Percentiles rank a stretch among this genome's conserved stretches.
These are phyloP conservation scores for Tretioscincus oriximinensis DNA, from an alignment of 2,113 vertebrate genomes.

Conservation along the genomic window DNA sequence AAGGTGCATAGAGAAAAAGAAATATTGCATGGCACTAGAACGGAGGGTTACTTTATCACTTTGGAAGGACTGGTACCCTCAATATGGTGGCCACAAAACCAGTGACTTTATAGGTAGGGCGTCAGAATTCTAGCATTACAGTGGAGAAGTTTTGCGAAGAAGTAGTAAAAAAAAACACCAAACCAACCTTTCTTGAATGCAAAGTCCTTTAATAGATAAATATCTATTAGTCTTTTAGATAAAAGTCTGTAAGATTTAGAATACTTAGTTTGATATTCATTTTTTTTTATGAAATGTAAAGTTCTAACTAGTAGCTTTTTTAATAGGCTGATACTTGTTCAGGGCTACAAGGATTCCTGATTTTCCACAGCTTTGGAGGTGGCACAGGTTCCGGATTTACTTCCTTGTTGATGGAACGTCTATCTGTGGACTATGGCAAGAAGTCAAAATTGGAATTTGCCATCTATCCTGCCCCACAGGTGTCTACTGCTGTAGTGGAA, in stretches of 20 bases:
- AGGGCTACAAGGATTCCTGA: constrained; percentile 80
- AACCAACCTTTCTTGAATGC: not conserved
- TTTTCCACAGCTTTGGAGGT: constrained; percentile 83
- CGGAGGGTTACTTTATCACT: no score
- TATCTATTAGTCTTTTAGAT: no score
- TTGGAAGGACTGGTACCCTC: no score
- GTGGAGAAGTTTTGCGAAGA: not conserved
- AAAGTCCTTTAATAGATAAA: not conserved
- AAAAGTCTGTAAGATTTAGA: not conserved
- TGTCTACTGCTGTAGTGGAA: constrained; percentile 80
- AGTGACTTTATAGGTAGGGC: not conserved
- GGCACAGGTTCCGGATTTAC: constrained; percentile 82
- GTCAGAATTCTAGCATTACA: not conserved
- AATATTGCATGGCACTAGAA: no score
- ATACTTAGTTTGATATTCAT: not conserved
- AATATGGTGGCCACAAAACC: no score
- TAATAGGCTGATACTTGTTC: constrained; percentile 77
- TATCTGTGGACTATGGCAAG: constrained; percentile 90
- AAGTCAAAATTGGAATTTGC: constrained; percentile 92
- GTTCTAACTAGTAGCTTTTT: constrained; percentile 1
- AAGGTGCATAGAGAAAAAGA: no score
- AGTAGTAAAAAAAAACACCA: not conserved
- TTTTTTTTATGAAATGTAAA: not conserved
- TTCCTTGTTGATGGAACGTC: constrained; percentile 90
- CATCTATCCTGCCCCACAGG: constrained; percentile 68